A percentile compares a stretch with the other conserved stretches of the same genome.
These are phyloP conservation scores for Sclerodermus sp. DNA, from an alignment of 2,888 invertebrate genomes.

Conservation along the genomic window DNA sequence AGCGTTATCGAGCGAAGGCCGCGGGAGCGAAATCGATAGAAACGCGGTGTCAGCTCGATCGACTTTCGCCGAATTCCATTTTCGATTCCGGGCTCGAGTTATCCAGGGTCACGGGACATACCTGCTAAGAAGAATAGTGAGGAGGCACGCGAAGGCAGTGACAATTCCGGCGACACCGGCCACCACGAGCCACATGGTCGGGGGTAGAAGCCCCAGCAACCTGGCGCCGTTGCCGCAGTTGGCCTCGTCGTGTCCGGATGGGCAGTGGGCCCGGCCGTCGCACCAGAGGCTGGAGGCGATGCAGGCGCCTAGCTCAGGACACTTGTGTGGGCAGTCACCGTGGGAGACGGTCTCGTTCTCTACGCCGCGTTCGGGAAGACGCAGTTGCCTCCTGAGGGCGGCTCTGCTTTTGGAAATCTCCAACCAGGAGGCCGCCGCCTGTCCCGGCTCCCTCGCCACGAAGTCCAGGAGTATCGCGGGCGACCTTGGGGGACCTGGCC, in stretches of 20 bases:
- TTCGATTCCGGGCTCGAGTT: too few species aligned
- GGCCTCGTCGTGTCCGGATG: conserved; percentile 69
- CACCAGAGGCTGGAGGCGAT: conserved; percentile 58
- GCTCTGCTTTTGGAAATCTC: conserved; percentile 70
- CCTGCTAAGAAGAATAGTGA: conserved; percentile 58
- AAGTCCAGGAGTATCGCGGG: conserved; percentile 70
- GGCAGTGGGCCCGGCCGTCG: conserved; percentile 58
- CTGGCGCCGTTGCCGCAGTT: conserved; percentile 59
- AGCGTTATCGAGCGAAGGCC: too few species aligned
- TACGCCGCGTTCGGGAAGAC: conserved; percentile 51
- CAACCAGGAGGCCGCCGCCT: conserved; percentile 78
- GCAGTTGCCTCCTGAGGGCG: conserved; percentile 64
- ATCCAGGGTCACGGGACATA: too few species aligned
- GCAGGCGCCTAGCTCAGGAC: conserved; percentile 55
- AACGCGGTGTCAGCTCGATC: too few species aligned
- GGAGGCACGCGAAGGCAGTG: conserved; percentile 58
- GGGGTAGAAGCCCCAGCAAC: conserved; percentile 63
- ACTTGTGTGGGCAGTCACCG: conserved; percentile 54
- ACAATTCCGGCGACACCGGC: conserved; percentile 56
- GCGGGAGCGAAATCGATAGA: too few species aligned
- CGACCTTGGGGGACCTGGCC: conserved; percentile 58
- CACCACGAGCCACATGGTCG: conserved; percentile 51
- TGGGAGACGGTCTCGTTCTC: conserved; percentile 43
- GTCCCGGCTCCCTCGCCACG: conserved; percentile 72
- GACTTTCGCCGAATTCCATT: too few species aligned